phyloP scores from a whole-genome alignment of 1,140 invertebrate genomes.

The Zaprionus africanus region DNA sequence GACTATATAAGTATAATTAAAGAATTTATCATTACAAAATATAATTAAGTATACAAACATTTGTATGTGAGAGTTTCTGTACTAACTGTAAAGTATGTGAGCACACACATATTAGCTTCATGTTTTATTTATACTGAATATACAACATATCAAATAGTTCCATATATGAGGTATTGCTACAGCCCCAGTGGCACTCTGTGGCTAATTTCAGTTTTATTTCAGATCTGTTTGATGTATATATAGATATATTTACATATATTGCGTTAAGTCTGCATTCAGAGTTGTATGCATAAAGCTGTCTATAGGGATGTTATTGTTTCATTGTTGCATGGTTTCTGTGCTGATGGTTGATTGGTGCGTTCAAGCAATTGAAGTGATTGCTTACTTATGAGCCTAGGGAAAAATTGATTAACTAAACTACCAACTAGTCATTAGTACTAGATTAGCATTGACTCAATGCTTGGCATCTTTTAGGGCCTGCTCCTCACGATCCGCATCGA shows the following conservation, averaged over 20 bases:
- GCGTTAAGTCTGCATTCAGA: neutral
- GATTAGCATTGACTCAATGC: conserved; percentile 50
- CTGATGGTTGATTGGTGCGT: neutral
- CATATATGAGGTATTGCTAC: conserved; percentile 33
- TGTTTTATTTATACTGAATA: neutral
- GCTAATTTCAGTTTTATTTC: neutral
- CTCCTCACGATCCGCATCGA: conserved; percentile 76
- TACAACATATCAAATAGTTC: conserved; percentile 12
- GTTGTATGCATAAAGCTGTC: neutral
- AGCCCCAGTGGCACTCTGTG: conserved; percentile 5
- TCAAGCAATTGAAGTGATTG: conserved; percentile 11
- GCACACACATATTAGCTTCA: conserved; percentile 42
- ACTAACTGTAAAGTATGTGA: conserved; percentile 23
- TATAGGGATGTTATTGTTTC: conserved; percentile 16
- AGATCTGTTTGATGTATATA: neutral
- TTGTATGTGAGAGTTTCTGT: conserved; percentile 35
- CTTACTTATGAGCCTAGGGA: conserved; percentile 34
- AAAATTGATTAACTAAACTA: conserved; percentile 76
- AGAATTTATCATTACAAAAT: neutral
- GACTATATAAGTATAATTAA: conserved; percentile 40
- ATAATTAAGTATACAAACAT: conserved; percentile 2
- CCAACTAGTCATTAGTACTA: conserved; percentile 43
- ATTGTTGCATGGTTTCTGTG: neutral
- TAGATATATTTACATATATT: neutral
- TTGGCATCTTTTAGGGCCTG: conserved; percentile 76